These are phyloP conservation scores for Paedocypris micromegethes DNA, from an alignment of 2,797 vertebrate genomes.

Conservation along the genomic window DNA sequence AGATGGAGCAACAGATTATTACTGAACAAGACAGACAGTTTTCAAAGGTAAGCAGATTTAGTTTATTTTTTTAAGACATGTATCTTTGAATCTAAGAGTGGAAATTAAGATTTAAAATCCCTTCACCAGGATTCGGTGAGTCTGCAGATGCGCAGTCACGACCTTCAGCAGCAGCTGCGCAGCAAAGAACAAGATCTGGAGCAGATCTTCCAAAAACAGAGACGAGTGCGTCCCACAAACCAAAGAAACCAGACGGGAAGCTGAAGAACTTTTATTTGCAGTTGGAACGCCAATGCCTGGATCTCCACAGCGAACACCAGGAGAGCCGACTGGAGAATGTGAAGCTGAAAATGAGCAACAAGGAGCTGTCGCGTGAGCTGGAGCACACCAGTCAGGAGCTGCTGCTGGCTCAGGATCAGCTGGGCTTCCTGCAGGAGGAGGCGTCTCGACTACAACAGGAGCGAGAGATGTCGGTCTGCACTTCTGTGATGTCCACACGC, in stretches of 20 bases:
- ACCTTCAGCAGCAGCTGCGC: slow-evolving; percentile 74
- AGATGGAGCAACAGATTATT: slow-evolving; percentile 94
- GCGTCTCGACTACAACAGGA: slow-evolving; percentile 75
- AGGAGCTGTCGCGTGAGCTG: slow-evolving; percentile 78
- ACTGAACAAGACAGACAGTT: slow-evolving; percentile 80
- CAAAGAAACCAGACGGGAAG: no score
- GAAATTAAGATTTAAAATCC: background rate
- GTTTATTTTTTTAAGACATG: background rate
- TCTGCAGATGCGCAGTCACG: slow-evolving; percentile 73
- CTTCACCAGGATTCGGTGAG: slow-evolving; percentile 74
- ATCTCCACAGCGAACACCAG: slow-evolving; percentile 78
- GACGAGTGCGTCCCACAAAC: slow-evolving; percentile 59
- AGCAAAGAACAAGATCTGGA: slow-evolving; percentile 85
- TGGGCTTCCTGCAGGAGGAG: slow-evolving; percentile 78
- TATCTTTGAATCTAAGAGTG: background rate
- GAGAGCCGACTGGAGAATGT: slow-evolving; percentile 83
- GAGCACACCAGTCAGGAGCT: slow-evolving; percentile 76
- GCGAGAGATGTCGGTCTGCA: slow-evolving; percentile 80
- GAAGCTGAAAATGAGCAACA: slow-evolving; percentile 81
- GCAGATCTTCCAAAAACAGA: slow-evolving; percentile 78
- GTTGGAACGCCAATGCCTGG: slow-evolving; percentile 78
- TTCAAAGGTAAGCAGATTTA: slow-evolving; percentile 66
- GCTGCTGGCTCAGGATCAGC: slow-evolving; percentile 76
- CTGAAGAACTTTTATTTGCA: slow-evolving; percentile 45
- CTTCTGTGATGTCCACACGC: background rate